Percentiles rank a stretch among this genome's conserved stretches.
phyloP scores from a whole-genome alignment of 2,113 vertebrate species.

The Lepisosteus oculatus region DNA sequence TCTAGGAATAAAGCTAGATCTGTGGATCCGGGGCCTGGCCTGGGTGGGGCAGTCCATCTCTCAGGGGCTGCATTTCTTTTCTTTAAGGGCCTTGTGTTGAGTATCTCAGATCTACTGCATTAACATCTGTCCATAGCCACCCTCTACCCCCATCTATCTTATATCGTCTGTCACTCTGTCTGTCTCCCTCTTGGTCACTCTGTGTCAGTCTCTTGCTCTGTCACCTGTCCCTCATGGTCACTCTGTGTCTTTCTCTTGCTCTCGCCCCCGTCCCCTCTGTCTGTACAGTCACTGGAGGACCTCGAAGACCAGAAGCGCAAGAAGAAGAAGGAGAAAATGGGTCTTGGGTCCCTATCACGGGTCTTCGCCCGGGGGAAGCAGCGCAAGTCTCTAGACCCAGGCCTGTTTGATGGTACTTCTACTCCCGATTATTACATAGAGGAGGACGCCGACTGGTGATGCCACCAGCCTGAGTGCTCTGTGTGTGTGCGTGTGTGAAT shows the following conservation, averaged over 20 bases:
- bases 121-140: background rate
- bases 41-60: no score
- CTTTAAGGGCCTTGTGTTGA: no score
- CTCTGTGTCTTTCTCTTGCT: slow-evolving; percentile 16
- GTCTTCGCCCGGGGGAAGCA: slow-evolving; percentile 78
- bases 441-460: slow-evolving; percentile 98
- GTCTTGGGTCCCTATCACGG: slow-evolving; percentile 77
- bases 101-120: no score
- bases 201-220: slow-evolving; percentile 10
- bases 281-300: slow-evolving; percentile 90
- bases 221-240: slow-evolving; percentile 5
- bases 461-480: slow-evolving; percentile 29
- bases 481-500: slow-evolving; percentile 28
- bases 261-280: slow-evolving; percentile 14
- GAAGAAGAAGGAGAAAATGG: slow-evolving; percentile 89
- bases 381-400: slow-evolving; percentile 75
- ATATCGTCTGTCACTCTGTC: slow-evolving; percentile 9
- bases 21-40: no score
- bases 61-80: no score
- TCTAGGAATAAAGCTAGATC: no score
- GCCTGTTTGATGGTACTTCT: slow-evolving; percentile 74
- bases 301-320: slow-evolving; percentile 90
- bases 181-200: slow-evolving; percentile 16
- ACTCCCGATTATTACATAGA: slow-evolving; percentile 90
- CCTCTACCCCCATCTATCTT: slow-evolving; percentile 17